A percentile compares a stretch with the other conserved stretches of the same genome.
Conservation (phyloP, 2,888 invertebrate genomes). For the Polyploca ridens region DNA sequence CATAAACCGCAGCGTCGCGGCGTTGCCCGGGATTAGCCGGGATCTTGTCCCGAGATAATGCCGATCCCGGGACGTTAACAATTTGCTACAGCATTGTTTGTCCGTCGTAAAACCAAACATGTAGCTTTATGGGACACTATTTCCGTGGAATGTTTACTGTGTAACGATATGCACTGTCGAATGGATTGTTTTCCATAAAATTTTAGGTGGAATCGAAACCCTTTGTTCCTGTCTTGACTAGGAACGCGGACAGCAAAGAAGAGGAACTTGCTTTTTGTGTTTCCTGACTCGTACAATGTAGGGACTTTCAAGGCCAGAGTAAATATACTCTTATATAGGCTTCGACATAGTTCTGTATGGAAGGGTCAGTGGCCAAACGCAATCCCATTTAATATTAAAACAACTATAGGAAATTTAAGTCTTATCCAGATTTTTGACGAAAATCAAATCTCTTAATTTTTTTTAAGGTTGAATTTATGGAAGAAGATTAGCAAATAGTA, state of each 20-base stretch:
- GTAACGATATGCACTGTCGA: slow-evolving; percentile 16
- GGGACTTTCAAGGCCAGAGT: too few species aligned
- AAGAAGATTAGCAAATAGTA: too few species aligned
- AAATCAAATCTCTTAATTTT: too few species aligned
- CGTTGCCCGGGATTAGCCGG: slow-evolving; percentile 46
- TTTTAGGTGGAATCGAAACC: background rate
- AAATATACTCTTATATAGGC: too few species aligned
- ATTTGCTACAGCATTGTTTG: slow-evolving; percentile 53
- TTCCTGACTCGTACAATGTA: too few species aligned
- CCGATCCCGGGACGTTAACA: slow-evolving; percentile 51
- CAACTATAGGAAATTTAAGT: too few species aligned
- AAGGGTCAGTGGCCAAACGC: too few species aligned
- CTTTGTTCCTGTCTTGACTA: background rate
- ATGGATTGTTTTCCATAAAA: background rate
- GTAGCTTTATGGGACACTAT: slow-evolving; percentile 38
- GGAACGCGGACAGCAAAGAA: too few species aligned
- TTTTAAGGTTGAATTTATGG: background rate
- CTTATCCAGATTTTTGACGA: too few species aligned
- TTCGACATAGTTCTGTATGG: too few species aligned
- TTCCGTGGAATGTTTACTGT: slow-evolving; percentile 19
- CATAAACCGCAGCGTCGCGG: slow-evolving; percentile 54
- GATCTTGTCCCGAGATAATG: slow-evolving; percentile 43
- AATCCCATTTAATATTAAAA: too few species aligned
- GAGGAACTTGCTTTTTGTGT: too few species aligned
- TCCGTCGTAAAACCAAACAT: slow-evolving; percentile 52